phyloP scores from a whole-genome alignment of 1,140 invertebrate genomes.

The Stenopsyche tienmushanensis region DNA sequence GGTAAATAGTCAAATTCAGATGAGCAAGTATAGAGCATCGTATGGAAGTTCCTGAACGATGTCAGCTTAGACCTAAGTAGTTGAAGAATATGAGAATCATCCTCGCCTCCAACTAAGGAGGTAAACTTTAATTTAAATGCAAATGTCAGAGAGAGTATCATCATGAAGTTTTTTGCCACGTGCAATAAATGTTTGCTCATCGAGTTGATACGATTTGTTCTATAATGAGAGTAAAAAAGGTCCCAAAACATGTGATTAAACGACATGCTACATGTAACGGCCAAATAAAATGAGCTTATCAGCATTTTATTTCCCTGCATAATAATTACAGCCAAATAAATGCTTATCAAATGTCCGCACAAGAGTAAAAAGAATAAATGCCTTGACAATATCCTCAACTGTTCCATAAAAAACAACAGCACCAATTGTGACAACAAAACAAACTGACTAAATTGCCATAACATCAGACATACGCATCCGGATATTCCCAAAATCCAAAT shows the following conservation, averaged over 20 bases:
- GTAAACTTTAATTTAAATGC: slow-evolving; percentile 47
- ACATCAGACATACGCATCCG: slow-evolving; percentile 57
- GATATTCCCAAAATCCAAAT: slow-evolving; percentile 6
- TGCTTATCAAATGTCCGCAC: slow-evolving; percentile 63
- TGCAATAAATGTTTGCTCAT: neutral
- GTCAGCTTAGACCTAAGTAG: slow-evolving; percentile 76
- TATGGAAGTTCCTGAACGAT: slow-evolving; percentile 77
- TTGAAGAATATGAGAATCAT: slow-evolving; percentile 75
- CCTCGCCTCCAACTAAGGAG: slow-evolving; percentile 49
- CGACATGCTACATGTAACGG: slow-evolving; percentile 33
- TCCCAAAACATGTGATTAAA: slow-evolving; percentile 18
- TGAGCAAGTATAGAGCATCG: slow-evolving; percentile 80
- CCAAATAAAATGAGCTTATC: slow-evolving; percentile 66
- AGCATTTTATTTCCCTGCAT: slow-evolving; percentile 62
- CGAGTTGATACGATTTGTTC: neutral
- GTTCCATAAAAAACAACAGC: slow-evolving; percentile 64
- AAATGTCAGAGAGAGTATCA: slow-evolving; percentile 43
- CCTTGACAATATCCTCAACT: slow-evolving; percentile 61
- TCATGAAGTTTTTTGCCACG: slow-evolving; percentile 18
- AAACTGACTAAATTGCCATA: slow-evolving; percentile 81
- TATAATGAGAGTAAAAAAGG: slow-evolving; percentile 1
- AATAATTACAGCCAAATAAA: slow-evolving; percentile 51
- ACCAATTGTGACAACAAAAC: slow-evolving; percentile 70
- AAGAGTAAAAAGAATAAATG: slow-evolving; percentile 53
- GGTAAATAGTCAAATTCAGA: slow-evolving; percentile 82